Base-by-base conservation (phyloP, 2,888 invertebrate genomes). In the Drosophila mimica region DNA sequence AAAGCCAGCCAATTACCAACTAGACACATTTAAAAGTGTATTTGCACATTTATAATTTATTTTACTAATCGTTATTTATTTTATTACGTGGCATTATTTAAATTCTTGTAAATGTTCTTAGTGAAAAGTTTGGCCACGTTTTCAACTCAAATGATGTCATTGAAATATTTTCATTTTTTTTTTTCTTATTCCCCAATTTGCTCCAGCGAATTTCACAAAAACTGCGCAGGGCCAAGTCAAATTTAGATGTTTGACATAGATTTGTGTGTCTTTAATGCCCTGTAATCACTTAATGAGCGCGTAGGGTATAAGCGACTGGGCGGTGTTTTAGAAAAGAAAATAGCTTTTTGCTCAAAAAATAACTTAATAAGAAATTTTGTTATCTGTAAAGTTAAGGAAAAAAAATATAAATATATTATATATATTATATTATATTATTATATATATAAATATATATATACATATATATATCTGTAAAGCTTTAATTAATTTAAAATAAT, bases 241-340 rank as follows among this genome's bases (percentile, higher is more conserved):
- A 83, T 86, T 83, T 86, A 83, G 84, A 69, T 65, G 43, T 75
- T 86, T 83, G 89, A 83, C 86, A 88, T 76, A 88, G 78, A 85
- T 88, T 75, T 85, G 74, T 68, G 66, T 69, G 56, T 56, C 60
- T 70, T 64, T 52, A 66, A 75, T 86, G 59, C 83, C 66, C 77
- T 80, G 65, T 66, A 65, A 54, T n/a, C 7, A 61, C 36, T 13
- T 8, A 53, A 56, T n/a, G 15, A 28, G 48, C 3, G 9, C 11
- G 4, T 48, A 8, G 28, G 58, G n/a, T 58, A 58, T 58, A 15
- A 7, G 7, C 30, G 36, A 46, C 20, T 46, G n/a, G 2, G n/a
- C 9, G 34, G 34, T 34, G 11, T 34, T 13, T 34, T 34, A 4
- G 13, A 5, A 9, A 40, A 40, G 4, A 17, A 40, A n/a, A 38